These are phyloP conservation scores for Dryobotodes eremita DNA, from an alignment of 2,888 invertebrate genomes.

Conservation along the genomic window DNA sequence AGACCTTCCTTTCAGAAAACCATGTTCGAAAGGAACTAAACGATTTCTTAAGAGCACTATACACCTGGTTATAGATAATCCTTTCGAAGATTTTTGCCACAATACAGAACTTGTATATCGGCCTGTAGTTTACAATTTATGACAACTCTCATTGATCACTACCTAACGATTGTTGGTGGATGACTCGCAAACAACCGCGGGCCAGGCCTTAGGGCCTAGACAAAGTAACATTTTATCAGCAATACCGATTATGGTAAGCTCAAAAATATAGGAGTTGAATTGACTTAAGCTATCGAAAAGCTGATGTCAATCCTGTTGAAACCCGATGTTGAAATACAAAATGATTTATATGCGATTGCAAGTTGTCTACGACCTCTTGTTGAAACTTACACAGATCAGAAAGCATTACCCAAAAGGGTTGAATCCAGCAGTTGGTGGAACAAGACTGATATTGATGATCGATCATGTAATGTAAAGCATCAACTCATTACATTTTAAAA, in stretches of 20 bases:
- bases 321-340: background rate
- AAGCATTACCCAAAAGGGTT: background rate
- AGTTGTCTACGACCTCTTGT: background rate
- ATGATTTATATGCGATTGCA: background rate
- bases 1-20: too few species aligned
- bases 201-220: background rate
- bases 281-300: background rate
- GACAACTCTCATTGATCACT: too few species aligned
- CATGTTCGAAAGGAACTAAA: too few species aligned
- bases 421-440: background rate
- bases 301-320: background rate
- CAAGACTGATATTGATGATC: background rate
- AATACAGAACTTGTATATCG: too few species aligned
- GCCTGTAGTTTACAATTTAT: too few species aligned
- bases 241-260: background rate
- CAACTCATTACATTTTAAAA: background rate
- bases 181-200: background rate
- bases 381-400: background rate
- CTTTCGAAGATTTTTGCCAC: too few species aligned
- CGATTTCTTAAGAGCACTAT: too few species aligned
- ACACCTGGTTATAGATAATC: too few species aligned
- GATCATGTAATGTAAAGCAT: background rate
- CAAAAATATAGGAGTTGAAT: too few species aligned
- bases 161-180: background rate
- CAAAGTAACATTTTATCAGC: background rate